These are phyloP conservation scores for Bettongia penicillata DNA, from an alignment of 2,113 vertebrate species.

Conservation along the genomic window DNA sequence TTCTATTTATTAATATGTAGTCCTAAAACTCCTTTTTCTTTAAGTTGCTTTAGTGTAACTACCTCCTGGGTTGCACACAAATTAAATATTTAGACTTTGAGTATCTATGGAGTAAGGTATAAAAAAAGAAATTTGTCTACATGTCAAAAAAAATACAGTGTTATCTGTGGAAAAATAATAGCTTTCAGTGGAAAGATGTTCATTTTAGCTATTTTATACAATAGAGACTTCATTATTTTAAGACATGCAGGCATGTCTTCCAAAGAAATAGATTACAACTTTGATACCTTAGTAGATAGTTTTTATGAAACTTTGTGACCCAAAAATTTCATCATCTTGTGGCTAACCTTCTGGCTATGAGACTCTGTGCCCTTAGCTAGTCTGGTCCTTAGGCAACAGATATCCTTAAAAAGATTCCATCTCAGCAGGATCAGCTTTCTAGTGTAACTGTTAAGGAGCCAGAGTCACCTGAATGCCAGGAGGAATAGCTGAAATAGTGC, in stretches of 20 bases:
- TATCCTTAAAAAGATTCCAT: neutral
- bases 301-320: neutral
- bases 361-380: neutral
- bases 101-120: constrained; percentile 29
- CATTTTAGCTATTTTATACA: neutral
- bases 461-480: neutral
- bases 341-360: too few species aligned
- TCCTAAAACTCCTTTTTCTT: too few species aligned
- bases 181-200: too few species aligned
- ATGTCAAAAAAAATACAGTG: neutral
- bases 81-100: constrained; percentile 34
- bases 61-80: constrained; percentile 33
- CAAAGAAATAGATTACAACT: neutral
- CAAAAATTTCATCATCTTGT: too few species aligned
- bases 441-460: neutral
- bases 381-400: neutral
- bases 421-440: neutral
- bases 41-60: too few species aligned
- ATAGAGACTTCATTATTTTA: neutral
- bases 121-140: constrained; percentile 23
- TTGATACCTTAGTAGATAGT: neutral
- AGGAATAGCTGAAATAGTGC: neutral
- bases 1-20: neutral
- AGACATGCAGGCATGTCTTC: neutral
- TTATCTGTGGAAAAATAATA: too few species aligned